phyloP scores from a whole-genome alignment of 2,113 vertebrate genomes.

The Trinectes maculatus region DNA sequence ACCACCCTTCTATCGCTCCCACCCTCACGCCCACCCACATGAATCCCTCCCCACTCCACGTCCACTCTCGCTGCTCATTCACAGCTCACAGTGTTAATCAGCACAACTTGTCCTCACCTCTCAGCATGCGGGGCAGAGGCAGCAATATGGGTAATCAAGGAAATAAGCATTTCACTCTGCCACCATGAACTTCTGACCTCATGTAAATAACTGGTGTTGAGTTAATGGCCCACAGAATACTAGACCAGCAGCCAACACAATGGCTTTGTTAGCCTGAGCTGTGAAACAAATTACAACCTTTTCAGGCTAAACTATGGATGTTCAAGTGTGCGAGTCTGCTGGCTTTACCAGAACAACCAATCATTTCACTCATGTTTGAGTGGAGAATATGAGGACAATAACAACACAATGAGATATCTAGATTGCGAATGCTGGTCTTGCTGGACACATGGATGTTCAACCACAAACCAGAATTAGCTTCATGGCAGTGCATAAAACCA shows the following conservation, averaged over 20 bases:
- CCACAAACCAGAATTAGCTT: too few relatives aligned
- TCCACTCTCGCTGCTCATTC: constrained; percentile 32
- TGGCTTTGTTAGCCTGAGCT: constrained; percentile 39
- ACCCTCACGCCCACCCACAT: constrained; percentile 20
- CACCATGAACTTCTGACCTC: constrained; percentile 36
- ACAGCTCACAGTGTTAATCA: constrained; percentile 56
- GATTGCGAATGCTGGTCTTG: constrained; percentile 15
- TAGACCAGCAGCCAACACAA: constrained; percentile 17
- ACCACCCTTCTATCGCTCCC: constrained; percentile 15
- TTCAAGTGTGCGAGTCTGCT: constrained; percentile 9
- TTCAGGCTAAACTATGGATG: constrained; percentile 35
- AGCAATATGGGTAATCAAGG: constrained; percentile 46
- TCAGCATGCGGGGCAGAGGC: constrained; percentile 32
- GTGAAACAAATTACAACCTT: constrained; percentile 46
- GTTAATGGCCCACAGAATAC: constrained; percentile 25
- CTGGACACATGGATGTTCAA: neutral
- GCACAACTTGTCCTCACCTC: constrained; percentile 64
- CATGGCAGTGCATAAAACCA: neutral
- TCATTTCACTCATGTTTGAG: constrained; percentile 23
- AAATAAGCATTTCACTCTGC: constrained; percentile 23
- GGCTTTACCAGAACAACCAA: constrained; percentile 15
- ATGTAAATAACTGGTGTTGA: constrained; percentile 12
- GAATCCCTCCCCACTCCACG: constrained; percentile 39
- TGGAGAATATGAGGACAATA: constrained; percentile 48
- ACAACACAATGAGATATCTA: constrained; percentile 35